Conservation (phyloP, 2,113 vertebrate species). For the Dendropsophus ebraccatus region DNA sequence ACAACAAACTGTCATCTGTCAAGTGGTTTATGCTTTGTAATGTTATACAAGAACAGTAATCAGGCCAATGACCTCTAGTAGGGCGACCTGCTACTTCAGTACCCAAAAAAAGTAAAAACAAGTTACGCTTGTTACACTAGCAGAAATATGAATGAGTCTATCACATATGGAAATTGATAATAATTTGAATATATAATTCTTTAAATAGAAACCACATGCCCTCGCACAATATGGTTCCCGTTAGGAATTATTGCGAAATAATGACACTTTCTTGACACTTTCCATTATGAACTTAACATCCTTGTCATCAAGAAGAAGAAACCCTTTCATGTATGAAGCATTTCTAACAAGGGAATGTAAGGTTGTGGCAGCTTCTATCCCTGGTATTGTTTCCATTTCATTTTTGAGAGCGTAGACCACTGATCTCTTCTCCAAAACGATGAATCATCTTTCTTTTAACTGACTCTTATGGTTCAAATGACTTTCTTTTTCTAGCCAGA, state of each 20-base stretch:
- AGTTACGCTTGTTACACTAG: background rate
- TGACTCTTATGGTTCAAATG: conserved; percentile 5
- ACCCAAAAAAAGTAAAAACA: background rate
- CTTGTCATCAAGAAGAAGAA: conserved; percentile 37
- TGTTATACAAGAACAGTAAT: background rate
- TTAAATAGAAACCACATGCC: conserved; percentile 24
- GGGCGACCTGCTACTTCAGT: background rate
- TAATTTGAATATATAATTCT: background rate
- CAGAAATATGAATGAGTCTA: background rate
- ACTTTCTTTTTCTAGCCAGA: conserved; percentile 1
- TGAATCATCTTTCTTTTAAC: conserved; percentile 43
- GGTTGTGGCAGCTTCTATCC: conserved; percentile 43
- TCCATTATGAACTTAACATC: conserved; percentile 53
- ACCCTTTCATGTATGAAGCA: conserved; percentile 49
- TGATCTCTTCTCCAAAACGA: conserved; percentile 27
- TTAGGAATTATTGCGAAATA: conserved; percentile 49
- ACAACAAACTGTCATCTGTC: background rate
- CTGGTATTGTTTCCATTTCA: conserved; percentile 45
- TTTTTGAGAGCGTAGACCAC: conserved; percentile 33
- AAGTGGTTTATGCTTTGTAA: background rate
- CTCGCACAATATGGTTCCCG: conserved; percentile 28
- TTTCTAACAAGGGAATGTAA: conserved; percentile 31
- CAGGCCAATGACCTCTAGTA: background rate
- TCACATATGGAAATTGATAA: background rate
- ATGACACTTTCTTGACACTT: conserved; percentile 50